A percentile compares a stretch with the other conserved stretches of the same genome.
Evolutionary conservation across 2,888 invertebrate species (phyloP).

Genomic region (Leptinotarsa peninsularis): DNA sequence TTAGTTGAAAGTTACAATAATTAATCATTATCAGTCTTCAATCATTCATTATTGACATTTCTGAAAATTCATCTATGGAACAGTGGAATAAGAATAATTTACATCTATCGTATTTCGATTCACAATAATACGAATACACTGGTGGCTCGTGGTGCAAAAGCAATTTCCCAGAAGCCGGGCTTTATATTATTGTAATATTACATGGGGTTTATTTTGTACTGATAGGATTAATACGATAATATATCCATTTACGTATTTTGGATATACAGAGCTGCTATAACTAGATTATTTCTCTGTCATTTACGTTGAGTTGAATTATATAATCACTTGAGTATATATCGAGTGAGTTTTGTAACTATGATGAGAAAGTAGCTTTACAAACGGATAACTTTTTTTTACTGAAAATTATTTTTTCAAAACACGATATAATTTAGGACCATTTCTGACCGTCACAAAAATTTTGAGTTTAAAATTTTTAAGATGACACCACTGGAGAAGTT

Average conservation of each 20-base stretch:
- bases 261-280: not conserved
- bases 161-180: slow-evolving; percentile 5
- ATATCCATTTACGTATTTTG: slow-evolving; percentile 20
- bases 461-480: no score
- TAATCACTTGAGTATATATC: not conserved
- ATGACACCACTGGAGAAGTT: no score
- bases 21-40: no score
- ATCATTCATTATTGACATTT: no score
- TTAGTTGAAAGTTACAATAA: no score
- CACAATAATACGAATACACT: not conserved
- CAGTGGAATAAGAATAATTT: not conserved
- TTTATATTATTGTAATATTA: slow-evolving; percentile 11
- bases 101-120: not conserved
- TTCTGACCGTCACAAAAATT: no score
- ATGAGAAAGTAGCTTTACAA: no score
- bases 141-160: not conserved
- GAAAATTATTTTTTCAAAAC: no score
- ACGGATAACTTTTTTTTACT: no score
- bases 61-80: no score
- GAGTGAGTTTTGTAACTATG: not conserved
- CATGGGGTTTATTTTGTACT: slow-evolving; percentile 3
- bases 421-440: no score
- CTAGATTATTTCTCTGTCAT: slow-evolving; percentile 3
- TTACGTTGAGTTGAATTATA: not conserved
- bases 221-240: slow-evolving; percentile 23